phyloP scores from a whole-genome alignment of 2,888 invertebrate species.

The Pardosa pseudoannulata region DNA sequence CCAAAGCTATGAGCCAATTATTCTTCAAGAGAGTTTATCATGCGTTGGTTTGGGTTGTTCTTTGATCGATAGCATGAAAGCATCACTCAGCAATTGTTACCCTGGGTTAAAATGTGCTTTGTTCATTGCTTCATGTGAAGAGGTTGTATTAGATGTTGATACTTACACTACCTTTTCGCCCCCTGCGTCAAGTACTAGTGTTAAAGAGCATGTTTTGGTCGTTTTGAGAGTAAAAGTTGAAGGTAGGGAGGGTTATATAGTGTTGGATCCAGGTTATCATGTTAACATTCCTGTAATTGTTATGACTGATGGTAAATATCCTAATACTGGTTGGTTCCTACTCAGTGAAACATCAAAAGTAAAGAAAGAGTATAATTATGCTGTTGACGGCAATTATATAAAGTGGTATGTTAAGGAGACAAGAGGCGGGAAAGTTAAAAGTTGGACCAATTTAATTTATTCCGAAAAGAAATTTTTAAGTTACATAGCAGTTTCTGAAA shows the following conservation, averaged over 20 bases:
- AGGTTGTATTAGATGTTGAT: conserved; percentile 79
- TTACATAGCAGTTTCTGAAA: conserved; percentile 91
- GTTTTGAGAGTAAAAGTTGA: conserved; percentile 85
- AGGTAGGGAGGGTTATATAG: conserved; percentile 86
- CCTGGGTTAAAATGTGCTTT: conserved; percentile 84
- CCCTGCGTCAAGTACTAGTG: conserved; percentile 82
- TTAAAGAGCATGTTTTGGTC: conserved; percentile 88
- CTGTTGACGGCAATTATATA: conserved; percentile 84
- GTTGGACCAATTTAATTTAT: conserved; percentile 84
- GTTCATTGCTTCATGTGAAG: conserved; percentile 91
- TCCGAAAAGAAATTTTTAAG: conserved; percentile 81
- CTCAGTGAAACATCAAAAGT: conserved; percentile 86
- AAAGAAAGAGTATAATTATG: conserved; percentile 90
- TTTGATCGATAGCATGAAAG: conserved; percentile 83
- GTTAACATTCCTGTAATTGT: conserved; percentile 90
- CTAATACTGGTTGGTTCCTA: conserved; percentile 85
- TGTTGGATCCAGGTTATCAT: conserved; percentile 94
- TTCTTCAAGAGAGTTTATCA: conserved; percentile 87
- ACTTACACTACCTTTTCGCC: conserved; percentile 61
- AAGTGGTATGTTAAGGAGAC: conserved; percentile 91
- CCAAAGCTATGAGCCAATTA: conserved; percentile 86
- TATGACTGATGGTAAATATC: conserved; percentile 89
- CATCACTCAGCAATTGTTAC: conserved; percentile 82
- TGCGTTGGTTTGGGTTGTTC: conserved; percentile 93
- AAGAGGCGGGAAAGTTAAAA: conserved; percentile 73